phyloP scores from a whole-genome alignment of 2,888 invertebrate genomes.

The Campopleginae sp. region DNA sequence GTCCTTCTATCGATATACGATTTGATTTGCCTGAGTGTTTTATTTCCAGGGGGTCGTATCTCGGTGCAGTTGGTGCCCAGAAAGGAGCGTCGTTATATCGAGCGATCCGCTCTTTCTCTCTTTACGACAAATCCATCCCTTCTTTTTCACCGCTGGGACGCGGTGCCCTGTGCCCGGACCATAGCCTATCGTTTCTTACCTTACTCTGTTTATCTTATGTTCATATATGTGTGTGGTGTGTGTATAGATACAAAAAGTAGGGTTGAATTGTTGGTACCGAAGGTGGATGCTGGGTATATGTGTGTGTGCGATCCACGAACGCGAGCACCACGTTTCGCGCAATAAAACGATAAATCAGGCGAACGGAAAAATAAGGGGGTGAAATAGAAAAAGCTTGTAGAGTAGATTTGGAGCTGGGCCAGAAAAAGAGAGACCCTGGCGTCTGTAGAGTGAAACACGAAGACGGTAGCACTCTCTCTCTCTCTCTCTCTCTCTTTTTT shows the following conservation, averaged over 20 bases:
- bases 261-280: background rate
- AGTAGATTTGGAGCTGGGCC: conserved; percentile 80
- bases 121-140: conserved; percentile 33
- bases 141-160: background rate
- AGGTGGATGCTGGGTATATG: conserved; percentile 23
- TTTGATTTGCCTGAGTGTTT: conserved; percentile 54
- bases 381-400: conserved; percentile 80
- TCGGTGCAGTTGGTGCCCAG: conserved; percentile 29
- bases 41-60: conserved; percentile 45
- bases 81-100: conserved; percentile 40
- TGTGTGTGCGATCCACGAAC: conserved; percentile 29
- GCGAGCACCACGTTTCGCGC: conserved; percentile 66
- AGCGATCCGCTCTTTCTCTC: conserved; percentile 3
- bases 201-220: background rate
- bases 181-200: background rate
- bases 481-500: conserved; percentile 51
- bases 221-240: background rate
- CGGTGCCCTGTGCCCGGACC: background rate
- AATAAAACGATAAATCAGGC: conserved; percentile 78
- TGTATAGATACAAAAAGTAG: background rate
- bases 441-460: conserved; percentile 70
- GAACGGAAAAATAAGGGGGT: conserved; percentile 78
- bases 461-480: conserved; percentile 69
- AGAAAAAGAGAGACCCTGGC: conserved; percentile 68
- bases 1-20: conserved; percentile 27